Base-by-base conservation (phyloP, 1,140 invertebrate genomes). In the Solen grandis region DNA sequence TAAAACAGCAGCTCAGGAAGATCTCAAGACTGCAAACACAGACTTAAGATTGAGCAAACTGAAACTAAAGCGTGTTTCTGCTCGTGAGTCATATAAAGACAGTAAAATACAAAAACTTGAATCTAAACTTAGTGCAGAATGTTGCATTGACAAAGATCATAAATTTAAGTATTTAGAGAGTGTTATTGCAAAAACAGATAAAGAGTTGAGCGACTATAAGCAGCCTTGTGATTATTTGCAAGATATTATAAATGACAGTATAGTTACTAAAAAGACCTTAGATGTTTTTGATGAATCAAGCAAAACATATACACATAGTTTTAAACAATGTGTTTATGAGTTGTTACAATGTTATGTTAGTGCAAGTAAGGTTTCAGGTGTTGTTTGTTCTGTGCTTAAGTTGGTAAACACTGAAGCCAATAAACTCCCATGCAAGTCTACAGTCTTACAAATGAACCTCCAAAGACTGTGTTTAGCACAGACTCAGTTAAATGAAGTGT, bases 281-380 rank as follows among this genome's bases (percentile, higher is more conserved):
- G 19, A 46, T 22, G 25, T 55, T 59, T 73, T 73, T 59, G 33
- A 73, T 73, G 54, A 73, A 29, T 2, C 22, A 36, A 73, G 54
- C 35, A 35, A 73, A 38, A 35, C 4, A 38, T 75, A 75, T 59
- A 75, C 57, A 27, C 22, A 35, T 1, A 63, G 46, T 10, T 41
- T 63, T 33, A 63, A 75, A 75, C 2, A 62, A 19, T 75, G 72
- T 75, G 72, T 75, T 29, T 75, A 75, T 63, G 72, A 75, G 31
- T 4, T 75, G 25, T 75, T 75, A 22, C 19, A 62, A n/a, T 29
- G 10, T 29, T 38, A 75, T 29, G 72, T 62, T 25, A 75, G 72
- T 75, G 72, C 72, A 33, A 62, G 57, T 29, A 75, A 75, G 50
- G 72, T 75, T 2, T 22, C n/a, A 16, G 25, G 5, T 46, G 41